Evolutionary conservation across 2,797 vertebrate species (phyloP).

Genomic region (Siniperca undulata): DNA sequence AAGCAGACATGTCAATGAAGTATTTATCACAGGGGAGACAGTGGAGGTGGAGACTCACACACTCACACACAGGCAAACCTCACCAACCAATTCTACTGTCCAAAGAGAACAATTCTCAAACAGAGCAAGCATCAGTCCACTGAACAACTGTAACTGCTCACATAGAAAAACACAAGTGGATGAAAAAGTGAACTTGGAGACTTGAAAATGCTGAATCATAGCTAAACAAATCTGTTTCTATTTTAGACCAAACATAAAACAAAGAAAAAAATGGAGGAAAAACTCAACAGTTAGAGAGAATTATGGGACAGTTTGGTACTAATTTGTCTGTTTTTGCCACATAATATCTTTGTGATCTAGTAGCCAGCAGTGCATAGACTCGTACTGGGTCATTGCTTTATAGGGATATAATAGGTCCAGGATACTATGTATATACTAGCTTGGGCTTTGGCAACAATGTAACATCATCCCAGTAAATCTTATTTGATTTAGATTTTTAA

Average conservation of each 20-base stretch:
- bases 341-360: background rate
- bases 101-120: background rate
- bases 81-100: background rate
- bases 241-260: background rate
- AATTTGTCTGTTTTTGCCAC: background rate
- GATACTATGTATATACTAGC: background rate
- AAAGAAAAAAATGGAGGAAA: background rate
- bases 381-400: background rate
- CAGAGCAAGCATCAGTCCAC: background rate
- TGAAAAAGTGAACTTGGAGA: background rate
- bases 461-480: background rate
- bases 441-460: background rate
- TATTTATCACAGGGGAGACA: background rate
- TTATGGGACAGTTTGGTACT: background rate
- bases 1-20: slow-evolving; percentile 11
- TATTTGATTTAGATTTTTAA: background rate
- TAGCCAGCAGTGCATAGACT: background rate
- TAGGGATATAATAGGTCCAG: background rate
- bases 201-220: background rate
- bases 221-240: background rate
- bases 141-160: background rate
- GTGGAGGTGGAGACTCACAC: background rate
- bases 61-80: background rate
- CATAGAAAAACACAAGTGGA: background rate
- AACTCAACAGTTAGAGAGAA: background rate